Evolutionary conservation across 2,797 vertebrate genomes (phyloP), one percentile per base, ranked within the genome.

Genomic region (Dryobates pubescens): DNA sequence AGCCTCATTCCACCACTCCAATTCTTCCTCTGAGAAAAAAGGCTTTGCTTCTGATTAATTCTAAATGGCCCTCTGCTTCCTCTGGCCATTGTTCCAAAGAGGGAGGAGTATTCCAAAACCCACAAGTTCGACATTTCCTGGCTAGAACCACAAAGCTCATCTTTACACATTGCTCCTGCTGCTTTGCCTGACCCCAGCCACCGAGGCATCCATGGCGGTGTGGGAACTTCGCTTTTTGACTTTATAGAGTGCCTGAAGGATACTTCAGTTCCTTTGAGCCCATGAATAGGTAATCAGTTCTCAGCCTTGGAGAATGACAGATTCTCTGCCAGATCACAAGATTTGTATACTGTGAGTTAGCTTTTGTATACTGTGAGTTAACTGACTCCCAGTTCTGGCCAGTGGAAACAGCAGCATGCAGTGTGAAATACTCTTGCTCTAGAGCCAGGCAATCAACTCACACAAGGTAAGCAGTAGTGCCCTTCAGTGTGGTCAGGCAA

Each of bases 11-110:
- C 49, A 41, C 68, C 87, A 74, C 68, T 58, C 41, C 85, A 95
- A 92, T 88, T 94, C 90, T 92, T 95, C 92, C 90, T 93, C 77
- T 89, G 68, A 84, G 74, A 89, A 95, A 93, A 96, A 92, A 90
- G 30, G 34, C 26, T 84, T 82, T 82, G 75, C 64, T 81, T 91
- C 74, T 81, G 72, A 86, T 86, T 81, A 81, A 94, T 89, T 95
- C 67, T 92, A 92, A 95, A 95, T 88, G 88, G 94, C 49, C 51
- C 74, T 92, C 72, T 6, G 27, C 82, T 96, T 97, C 94, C 95
- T 95, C 74, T 16, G 79, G 64, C 59, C 82, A 95, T 54, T 91
- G 94, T 96, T 95, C 86, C 92, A 62, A 82, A 93, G 88, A 97
- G 85, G 82, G 82, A 84, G 86, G 93, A 82, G 78, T 91, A 94